Conservation (phyloP, 2,113 vertebrate species). For the Chaenogobius annularis region DNA sequence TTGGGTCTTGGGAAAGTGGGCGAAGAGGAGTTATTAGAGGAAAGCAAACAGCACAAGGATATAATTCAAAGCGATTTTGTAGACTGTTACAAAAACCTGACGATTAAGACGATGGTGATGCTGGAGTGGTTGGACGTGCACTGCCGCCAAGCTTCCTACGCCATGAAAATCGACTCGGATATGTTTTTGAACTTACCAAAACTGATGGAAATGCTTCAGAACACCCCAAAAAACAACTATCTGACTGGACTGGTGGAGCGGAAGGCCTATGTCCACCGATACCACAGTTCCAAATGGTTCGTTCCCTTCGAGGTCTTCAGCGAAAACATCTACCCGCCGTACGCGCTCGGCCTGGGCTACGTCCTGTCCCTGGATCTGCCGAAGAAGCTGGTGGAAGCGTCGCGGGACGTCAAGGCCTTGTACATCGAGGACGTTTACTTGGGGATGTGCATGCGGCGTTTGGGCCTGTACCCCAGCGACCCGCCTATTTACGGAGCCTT, state of each 20-base stretch:
- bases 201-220: slow-evolving; percentile 38
- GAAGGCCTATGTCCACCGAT: accelerated
- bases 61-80: slow-evolving; percentile 81
- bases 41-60: slow-evolving; percentile 62
- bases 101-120: slow-evolving; percentile 83
- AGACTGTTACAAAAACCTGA: slow-evolving; percentile 83
- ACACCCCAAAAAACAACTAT: slow-evolving; percentile 16
- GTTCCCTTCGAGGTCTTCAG: slow-evolving; percentile 55
- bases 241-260: slow-evolving; percentile 51
- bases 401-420: slow-evolving; percentile 50
- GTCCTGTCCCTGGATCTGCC: slow-evolving; percentile 70
- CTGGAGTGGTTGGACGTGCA: slow-evolving; percentile 79
- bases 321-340: slow-evolving; percentile 39
- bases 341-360: slow-evolving; percentile 77
- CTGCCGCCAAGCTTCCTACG: slow-evolving; percentile 74
- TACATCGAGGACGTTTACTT: slow-evolving; percentile 80
- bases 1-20: slow-evolving; percentile 41
- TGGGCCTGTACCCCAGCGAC: slow-evolving; percentile 41
- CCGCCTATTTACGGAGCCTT: slow-evolving; percentile 9
- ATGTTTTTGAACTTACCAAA: slow-evolving; percentile 77
- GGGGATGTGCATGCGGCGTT: slow-evolving; percentile 67
- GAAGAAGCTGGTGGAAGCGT: slow-evolving; percentile 44
- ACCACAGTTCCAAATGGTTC: slow-evolving; percentile 65
- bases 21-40: not conserved
- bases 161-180: slow-evolving; percentile 79